Evolutionary conservation across 2,113 vertebrate genomes (phyloP).

Genomic region (Sinocyclocheilus rhinocerous): DNA sequence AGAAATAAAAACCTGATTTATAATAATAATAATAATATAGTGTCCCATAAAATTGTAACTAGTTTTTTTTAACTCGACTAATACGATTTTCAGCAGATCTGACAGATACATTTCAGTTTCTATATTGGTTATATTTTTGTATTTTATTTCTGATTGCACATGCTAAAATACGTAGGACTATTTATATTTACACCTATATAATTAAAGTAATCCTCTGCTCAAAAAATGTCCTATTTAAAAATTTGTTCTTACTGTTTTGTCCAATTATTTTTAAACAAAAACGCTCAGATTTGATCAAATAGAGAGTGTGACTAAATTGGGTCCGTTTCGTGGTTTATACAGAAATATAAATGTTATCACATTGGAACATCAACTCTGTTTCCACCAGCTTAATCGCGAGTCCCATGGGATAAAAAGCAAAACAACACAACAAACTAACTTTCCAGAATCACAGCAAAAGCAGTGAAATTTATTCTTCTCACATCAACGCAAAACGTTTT

Average conservation of each 20-base stretch:
- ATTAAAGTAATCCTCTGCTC: not conserved
- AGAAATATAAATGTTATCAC: not conserved
- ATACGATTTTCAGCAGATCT: not conserved
- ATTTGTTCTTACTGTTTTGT: not conserved
- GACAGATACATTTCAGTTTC: not conserved
- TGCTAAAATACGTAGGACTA: not conserved
- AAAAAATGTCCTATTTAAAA: not conserved
- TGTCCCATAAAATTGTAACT: not conserved
- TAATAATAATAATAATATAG: slow-evolving; percentile 26
- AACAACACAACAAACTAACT: slow-evolving; percentile 45
- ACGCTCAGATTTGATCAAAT: not conserved
- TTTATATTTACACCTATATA: not conserved
- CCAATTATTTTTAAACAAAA: not conserved
- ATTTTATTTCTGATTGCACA: not conserved
- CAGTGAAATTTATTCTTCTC: slow-evolving; percentile 82
- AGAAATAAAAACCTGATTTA: not conserved
- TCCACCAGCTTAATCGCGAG: not conserved
- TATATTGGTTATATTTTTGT: not conserved
- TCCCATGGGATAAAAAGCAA: slow-evolving; percentile 42
- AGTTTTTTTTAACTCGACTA: too few relatives aligned
- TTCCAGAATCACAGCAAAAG: slow-evolving; percentile 60
- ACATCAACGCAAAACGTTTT: slow-evolving; percentile 72
- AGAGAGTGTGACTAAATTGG: not conserved
- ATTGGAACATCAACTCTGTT: not conserved
- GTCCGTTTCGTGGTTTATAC: not conserved